A percentile compares a stretch with the other conserved stretches of the same genome.
phyloP scores from a whole-genome alignment of 2,888 invertebrate species.

The Drosophila differens region DNA sequence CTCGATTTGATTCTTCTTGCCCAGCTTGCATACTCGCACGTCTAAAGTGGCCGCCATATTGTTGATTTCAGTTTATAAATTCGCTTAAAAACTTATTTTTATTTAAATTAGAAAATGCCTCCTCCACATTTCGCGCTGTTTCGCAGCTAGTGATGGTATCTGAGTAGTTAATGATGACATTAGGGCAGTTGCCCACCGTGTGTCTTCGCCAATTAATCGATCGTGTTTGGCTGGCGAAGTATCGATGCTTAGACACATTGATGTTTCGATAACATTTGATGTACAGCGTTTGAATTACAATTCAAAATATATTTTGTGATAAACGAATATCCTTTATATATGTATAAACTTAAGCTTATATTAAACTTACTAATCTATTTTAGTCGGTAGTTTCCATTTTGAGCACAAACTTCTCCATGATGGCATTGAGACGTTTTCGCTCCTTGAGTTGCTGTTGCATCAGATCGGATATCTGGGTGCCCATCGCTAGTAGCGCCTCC shows the following conservation, averaged over 20 bases:
- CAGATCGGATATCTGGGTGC: conserved; percentile 63
- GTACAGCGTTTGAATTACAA: neutral
- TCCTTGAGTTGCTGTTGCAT: conserved; percentile 71
- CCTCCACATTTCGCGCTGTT: conserved; percentile 50
- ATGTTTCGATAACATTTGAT: neutral
- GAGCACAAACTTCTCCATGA: conserved; percentile 68
- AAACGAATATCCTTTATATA: neutral
- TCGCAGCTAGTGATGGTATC: conserved; percentile 23
- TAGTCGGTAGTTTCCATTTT: conserved; percentile 68
- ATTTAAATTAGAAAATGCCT: conserved; percentile 30
- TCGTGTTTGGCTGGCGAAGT: neutral
- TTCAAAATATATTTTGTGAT: neutral
- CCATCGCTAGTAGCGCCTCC: conserved; percentile 65
- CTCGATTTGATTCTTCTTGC: conserved; percentile 73
- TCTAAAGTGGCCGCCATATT: conserved; percentile 58
- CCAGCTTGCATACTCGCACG: conserved; percentile 63
- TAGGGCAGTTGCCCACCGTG: neutral
- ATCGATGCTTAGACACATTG: neutral
- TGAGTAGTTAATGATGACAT: conserved; percentile 14
- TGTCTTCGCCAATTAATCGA: conserved; percentile 6
- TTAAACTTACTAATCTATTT: conserved; percentile 4
- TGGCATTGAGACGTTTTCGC: conserved; percentile 65
- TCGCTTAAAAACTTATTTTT: neutral
- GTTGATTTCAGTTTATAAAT: neutral
- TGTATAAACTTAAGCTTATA: neutral